Base-by-base conservation (phyloP, 92 coral and sea anemone species). In the Siderastrea siderea region DNA sequence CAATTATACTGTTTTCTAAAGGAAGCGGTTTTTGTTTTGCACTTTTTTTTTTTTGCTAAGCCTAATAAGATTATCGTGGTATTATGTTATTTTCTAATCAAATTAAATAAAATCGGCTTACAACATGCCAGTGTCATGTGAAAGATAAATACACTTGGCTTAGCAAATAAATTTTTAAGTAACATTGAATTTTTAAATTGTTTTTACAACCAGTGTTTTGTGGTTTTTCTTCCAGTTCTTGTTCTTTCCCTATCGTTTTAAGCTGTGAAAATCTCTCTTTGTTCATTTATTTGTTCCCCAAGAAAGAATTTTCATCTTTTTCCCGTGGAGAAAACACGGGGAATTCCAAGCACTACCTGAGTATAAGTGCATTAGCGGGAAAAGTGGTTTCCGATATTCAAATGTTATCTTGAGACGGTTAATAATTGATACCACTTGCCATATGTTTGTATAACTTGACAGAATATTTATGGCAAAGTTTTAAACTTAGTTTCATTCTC, bases 381-480 rank as follows among this genome's bases (percentile, higher is more conserved):
- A 55, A 55, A 45, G 86, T 54, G 86, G 86, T 47, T 38, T 66
- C 60, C 14, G 61, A 46, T 71, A 71, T 87, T 78, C 71, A 87
- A 78, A 87, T 84, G 87, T 60, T 62, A 60, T 84, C 62, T 73
- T 53, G 7, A 15, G 17, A 14, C 54, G 38, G 51, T 84, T 74
- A 84, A 84, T 84, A 62, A 84, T 84, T 84, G 81, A 84, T 84
- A 15, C 57, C 62, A n/a, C 62, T 64, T 74, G 78, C 59, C 68
- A 82, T 47, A 26, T 8, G 45, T 71, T 57, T 10, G 26, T 69
- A 70, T 46, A 62, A 82, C 45, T 26, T 38, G 68, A 53, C 80
- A 6, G 4, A 48, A 64, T 47, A 44, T 61, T 16, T 12, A 15
- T 73, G n/a, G 53, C 51, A 55, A 74, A 47, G 44, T 48, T 83